phyloP scores from a whole-genome alignment of 2,888 invertebrate genomes.

The Stictocephala bisonia region DNA sequence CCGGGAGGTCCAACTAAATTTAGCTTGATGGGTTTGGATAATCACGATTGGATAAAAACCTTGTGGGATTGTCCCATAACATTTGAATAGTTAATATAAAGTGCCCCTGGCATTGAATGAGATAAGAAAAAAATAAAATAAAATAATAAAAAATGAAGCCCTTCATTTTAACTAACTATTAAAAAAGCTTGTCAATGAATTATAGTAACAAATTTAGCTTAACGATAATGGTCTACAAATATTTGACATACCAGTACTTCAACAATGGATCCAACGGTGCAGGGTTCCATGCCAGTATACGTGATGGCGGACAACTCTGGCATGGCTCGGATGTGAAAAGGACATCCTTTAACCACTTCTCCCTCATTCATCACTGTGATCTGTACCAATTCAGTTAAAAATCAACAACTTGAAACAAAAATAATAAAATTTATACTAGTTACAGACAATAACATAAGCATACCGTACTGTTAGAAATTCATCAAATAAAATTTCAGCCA shows the following conservation, averaged over 20 bases:
- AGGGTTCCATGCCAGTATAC: conserved; percentile 94
- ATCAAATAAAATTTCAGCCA: too few species aligned
- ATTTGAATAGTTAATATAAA: too few species aligned
- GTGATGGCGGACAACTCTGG: conserved; percentile 89
- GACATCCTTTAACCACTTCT: conserved; percentile 71
- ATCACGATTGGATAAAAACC: too few species aligned
- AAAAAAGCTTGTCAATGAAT: too few species aligned
- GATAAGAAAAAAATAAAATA: conserved; percentile 9
- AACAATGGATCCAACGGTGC: conserved; percentile 93
- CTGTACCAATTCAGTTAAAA: conserved; percentile 61
- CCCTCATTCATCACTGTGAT: conserved; percentile 71
- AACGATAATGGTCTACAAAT: too few species aligned
- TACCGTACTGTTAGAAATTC: too few species aligned
- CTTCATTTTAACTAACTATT: neutral
- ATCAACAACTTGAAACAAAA: neutral
- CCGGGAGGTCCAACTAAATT: too few species aligned
- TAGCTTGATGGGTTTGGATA: too few species aligned
- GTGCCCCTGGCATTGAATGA: too few species aligned
- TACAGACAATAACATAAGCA: too few species aligned
- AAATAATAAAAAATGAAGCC: neutral
- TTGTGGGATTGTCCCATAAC: too few species aligned
- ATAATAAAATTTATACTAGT: neutral
- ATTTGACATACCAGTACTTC: conserved; percentile 84
- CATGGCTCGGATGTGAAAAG: conserved; percentile 84
- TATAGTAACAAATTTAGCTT: too few species aligned